Base-by-base conservation (phyloP, 2,888 invertebrate genomes). In the Acleris literana region DNA sequence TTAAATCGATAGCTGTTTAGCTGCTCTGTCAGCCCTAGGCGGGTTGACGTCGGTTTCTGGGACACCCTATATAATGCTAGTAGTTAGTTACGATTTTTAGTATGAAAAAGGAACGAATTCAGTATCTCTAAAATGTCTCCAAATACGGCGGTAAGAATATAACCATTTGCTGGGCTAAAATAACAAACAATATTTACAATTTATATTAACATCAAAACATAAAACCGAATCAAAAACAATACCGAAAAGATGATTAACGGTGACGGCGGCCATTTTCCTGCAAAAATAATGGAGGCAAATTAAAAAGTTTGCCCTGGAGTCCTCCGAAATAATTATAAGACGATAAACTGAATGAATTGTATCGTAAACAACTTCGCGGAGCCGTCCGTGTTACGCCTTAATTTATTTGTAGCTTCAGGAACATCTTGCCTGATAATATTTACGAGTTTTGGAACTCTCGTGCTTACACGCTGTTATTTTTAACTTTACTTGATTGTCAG, bases 281-380 rank as follows among this genome's bases (percentile, higher is more conserved):
- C 33, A 63, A 52, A 63, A 58, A 55, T 63, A 58, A 63, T 63
- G 44, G 44, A 16, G 18, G 44, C 39, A 22, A 64, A 59, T 54
- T 64, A 59, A 46, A 64, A 64, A 64, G 59, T 64, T 64, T 59
- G 9, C 25, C 48, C 48, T 25, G 58, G 22, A 44, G 33, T 22
- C 54, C 54, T 20, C 51, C 58, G 44, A 55, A 55, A 60, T 55
- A 59, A 65, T 65, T 65, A 65, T 55, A 55, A 60, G 39, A 51
- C 51, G 49, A 43, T 60, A 65, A 65, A 65, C 55, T 17, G 43
- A 65, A 65, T 51, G 49, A 65, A 65, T 59, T 48, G 48, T 55
- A 60, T 48, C 64, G 55, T 60, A 65, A 65, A 60, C 64, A 65
- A 65, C 54, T 55, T 65, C 17, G 48, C 39, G 43, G 51, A 51